Evolutionary conservation across 2,797 vertebrate species (phyloP), one percentile per base, ranked within the genome.

Genomic region (Percopsis omiscomaycus): DNA sequence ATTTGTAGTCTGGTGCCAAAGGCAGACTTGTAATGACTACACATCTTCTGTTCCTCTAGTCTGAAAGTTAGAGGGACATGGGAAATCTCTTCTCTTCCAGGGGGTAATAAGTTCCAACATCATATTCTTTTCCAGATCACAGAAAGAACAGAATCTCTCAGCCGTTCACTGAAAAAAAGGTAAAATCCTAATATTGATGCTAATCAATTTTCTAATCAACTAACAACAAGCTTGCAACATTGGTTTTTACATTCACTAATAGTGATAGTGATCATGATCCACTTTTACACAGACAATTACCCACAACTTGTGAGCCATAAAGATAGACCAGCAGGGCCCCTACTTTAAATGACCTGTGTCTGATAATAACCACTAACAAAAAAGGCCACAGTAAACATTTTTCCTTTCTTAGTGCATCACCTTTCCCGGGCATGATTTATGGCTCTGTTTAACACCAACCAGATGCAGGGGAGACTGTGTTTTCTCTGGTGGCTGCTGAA

Each of bases 151-250:
- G 94, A 96, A 83, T 96, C 91, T 0, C 88, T 98, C 89, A 95
- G 90, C 82, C 93, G 93, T 59, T 95, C 95, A 0, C 89, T 98
- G 81, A 85, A 95, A 89, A 97, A 95, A 88, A 98, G 96, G 96
- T 99, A 61, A 75, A 77, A 74, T 42, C 71, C 30, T 4, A 2
- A 71, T 49, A 47, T 61, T 48, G 42, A 44, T 15, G 9, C 47
- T 3, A 42, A 51, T 42, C 55, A 49, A 52, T 61, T 45, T 46
- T 45, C 10, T 5, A 2, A 29, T 51, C 27, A 47, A 45, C 28
- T 22, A 16, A 44, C 32, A 29, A 13, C 3, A 28, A 29, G 13
- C n/a, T 14, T 55, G 3, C 32, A 2, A 29, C 28, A 14, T 29
- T 55, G 11, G 14, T 29, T 55, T 52, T n/a, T 46, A 6, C 16